Evolutionary conservation across 2,797 vertebrate species (phyloP).

Genomic region (Lateolabrax maculatus): DNA sequence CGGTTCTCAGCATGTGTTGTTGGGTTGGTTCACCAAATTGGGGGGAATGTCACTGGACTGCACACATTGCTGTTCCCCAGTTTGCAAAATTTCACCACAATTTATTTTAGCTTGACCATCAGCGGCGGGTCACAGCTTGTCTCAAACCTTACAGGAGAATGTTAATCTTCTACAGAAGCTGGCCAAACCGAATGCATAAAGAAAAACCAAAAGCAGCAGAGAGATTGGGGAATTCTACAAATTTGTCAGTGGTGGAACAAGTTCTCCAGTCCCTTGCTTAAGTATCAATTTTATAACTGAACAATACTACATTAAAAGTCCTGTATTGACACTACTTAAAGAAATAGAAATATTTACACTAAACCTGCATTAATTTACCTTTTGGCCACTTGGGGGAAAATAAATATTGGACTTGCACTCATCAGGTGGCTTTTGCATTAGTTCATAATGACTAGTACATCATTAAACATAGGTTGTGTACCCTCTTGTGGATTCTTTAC

Average conservation of each 20-base stretch:
- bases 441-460: neutral
- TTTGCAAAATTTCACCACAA: constrained; percentile 26
- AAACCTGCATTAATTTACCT: neutral
- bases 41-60: constrained; percentile 19
- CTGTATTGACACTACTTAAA: neutral
- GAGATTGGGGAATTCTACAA: neutral
- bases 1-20: constrained; percentile 2
- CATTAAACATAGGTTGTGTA: neutral
- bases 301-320: neutral
- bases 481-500: neutral
- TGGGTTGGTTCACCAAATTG: constrained; percentile 21
- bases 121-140: constrained; percentile 21
- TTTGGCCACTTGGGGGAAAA: neutral
- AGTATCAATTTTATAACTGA: neutral
- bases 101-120: constrained; percentile 35
- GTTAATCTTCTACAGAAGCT: neutral
- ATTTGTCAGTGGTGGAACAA: constrained; percentile 1
- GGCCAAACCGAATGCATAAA: constrained; percentile 2
- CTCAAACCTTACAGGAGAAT: constrained; percentile 12
- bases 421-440: neutral
- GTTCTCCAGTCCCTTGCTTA: neutral
- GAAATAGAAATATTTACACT: neutral
- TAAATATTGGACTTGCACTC: neutral
- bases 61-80: constrained; percentile 1
- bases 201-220: neutral